These are phyloP conservation scores for Scaptomyza polygonia DNA, from an alignment of 2,888 invertebrate species.

Conservation along the genomic window DNA sequence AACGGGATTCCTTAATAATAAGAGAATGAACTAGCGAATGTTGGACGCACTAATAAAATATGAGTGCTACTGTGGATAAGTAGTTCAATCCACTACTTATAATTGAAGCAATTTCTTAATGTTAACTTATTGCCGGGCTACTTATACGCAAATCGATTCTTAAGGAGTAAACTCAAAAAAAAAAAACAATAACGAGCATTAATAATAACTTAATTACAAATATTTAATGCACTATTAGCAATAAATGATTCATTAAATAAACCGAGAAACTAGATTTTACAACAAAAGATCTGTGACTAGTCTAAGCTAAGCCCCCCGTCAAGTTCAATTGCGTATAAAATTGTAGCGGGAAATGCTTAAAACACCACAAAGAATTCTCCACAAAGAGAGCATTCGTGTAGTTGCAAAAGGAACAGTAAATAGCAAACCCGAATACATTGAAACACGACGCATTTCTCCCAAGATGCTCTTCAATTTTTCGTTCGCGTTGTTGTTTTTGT, in stretches of 20 bases:
- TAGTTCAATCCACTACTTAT: too few relatives aligned
- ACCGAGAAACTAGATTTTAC: not conserved
- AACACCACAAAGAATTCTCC: slow-evolving; percentile 20
- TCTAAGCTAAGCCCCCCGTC: too few relatives aligned
- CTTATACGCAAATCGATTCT: too few relatives aligned
- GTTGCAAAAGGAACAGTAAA: not conserved
- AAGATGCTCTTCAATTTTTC: not conserved
- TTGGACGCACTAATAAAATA: too few relatives aligned
- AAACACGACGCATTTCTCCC: not conserved
- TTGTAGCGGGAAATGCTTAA: not conserved
- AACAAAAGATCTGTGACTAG: not conserved
- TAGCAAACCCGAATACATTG: not conserved
- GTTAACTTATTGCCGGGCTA: too few relatives aligned
- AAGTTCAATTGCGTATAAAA: not conserved
- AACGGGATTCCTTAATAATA: too few relatives aligned
- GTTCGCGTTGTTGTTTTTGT: too few relatives aligned
- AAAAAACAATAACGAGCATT: not conserved
- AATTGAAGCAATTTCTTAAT: too few relatives aligned
- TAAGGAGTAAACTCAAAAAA: too few relatives aligned
- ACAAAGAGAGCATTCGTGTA: slow-evolving; percentile 10
- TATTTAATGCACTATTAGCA: too few relatives aligned
- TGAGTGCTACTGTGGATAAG: too few relatives aligned
- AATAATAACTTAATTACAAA: not conserved
- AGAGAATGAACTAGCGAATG: too few relatives aligned
- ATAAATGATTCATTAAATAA: slow-evolving; percentile 3